Evolutionary conservation across 2,888 invertebrate species (phyloP).

Genomic region (Pyralis farinalis): DNA sequence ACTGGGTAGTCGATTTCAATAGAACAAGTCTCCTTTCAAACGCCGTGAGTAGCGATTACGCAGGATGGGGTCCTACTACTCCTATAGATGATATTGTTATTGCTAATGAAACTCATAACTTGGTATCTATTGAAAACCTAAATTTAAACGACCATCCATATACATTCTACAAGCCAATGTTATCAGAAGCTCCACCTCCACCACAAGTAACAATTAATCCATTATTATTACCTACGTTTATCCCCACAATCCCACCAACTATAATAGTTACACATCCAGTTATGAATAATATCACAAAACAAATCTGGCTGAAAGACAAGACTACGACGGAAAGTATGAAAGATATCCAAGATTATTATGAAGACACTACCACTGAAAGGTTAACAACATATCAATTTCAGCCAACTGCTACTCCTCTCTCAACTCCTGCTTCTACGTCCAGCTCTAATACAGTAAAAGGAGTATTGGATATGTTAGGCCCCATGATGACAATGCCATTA

Average conservation of each 20-base stretch:
- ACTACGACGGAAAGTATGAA: slow-evolving; percentile 40
- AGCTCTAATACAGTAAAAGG: slow-evolving; percentile 37
- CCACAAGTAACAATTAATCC: slow-evolving; percentile 43
- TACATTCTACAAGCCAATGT: slow-evolving; percentile 59
- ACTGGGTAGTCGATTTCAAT: slow-evolving; percentile 55
- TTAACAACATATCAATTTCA: slow-evolving; percentile 26
- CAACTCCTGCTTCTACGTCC: slow-evolving; percentile 26
- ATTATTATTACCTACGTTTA: slow-evolving; percentile 39
- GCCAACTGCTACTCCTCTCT: slow-evolving; percentile 32
- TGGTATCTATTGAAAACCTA: slow-evolving; percentile 52
- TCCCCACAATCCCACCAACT: slow-evolving; percentile 56
- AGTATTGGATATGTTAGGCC: slow-evolving; percentile 60
- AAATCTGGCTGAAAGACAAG: slow-evolving; percentile 37
- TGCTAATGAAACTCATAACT: slow-evolving; percentile 60
- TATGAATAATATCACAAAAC: slow-evolving; percentile 17
- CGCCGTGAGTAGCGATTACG: slow-evolving; percentile 67
- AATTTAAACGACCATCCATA: slow-evolving; percentile 48
- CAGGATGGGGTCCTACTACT: slow-evolving; percentile 74
- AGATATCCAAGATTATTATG: slow-evolving; percentile 35
- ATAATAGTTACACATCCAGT: slow-evolving; percentile 18
- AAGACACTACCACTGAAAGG: slow-evolving; percentile 46
- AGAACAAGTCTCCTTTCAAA: slow-evolving; percentile 46
- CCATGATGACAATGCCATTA: slow-evolving; percentile 74
- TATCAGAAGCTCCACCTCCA: slow-evolving; percentile 57
- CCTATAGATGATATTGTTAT: slow-evolving; percentile 48